Percentiles rank a stretch among this genome's conserved stretches.
These are phyloP conservation scores for Petrocephalus zakoni DNA, from an alignment of 2,113 vertebrate species.

Conservation along the genomic window DNA sequence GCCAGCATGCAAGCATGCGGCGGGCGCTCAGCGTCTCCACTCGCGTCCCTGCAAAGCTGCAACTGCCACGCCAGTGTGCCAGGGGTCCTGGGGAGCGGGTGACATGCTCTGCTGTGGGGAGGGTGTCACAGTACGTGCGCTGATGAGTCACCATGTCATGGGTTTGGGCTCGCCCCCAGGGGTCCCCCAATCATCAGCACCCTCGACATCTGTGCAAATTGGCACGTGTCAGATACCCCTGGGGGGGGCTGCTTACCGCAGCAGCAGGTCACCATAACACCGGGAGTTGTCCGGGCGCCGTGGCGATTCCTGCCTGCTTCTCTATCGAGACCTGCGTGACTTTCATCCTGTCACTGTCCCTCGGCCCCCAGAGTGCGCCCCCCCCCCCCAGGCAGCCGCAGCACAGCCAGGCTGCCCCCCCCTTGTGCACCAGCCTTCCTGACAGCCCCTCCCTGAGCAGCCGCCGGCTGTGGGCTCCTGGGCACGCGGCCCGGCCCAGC, in stretches of 20 bases:
- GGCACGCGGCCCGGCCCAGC: not conserved
- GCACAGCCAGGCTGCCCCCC: conserved; percentile 47
- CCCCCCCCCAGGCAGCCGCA: conserved; percentile 27
- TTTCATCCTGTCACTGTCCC: not conserved
- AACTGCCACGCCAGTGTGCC: not conserved
- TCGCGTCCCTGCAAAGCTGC: conserved; percentile 16
- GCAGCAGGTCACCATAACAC: not conserved
- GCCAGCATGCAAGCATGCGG: conserved; percentile 24
- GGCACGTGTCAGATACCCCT: not conserved
- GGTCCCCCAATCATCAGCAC: not conserved
- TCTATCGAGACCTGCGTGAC: not conserved
- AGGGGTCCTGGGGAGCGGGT: not conserved
- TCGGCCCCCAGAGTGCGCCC: not conserved
- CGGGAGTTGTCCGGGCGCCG: not conserved
- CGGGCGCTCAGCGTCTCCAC: conserved; percentile 10
- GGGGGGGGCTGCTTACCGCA: not conserved
- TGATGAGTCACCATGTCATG: not conserved
- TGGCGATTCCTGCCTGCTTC: not conserved
- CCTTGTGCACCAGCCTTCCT: conserved; percentile 48
- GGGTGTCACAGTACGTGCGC: not conserved
- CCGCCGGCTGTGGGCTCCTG: not conserved
- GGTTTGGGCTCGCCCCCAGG: not conserved
- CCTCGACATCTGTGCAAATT: not conserved
- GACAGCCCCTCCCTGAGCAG: conserved; percentile 40
- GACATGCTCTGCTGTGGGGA: not conserved